These are phyloP conservation scores for Prinia subflava DNA, from an alignment of 2,113 vertebrate species.

Conservation along the genomic window DNA sequence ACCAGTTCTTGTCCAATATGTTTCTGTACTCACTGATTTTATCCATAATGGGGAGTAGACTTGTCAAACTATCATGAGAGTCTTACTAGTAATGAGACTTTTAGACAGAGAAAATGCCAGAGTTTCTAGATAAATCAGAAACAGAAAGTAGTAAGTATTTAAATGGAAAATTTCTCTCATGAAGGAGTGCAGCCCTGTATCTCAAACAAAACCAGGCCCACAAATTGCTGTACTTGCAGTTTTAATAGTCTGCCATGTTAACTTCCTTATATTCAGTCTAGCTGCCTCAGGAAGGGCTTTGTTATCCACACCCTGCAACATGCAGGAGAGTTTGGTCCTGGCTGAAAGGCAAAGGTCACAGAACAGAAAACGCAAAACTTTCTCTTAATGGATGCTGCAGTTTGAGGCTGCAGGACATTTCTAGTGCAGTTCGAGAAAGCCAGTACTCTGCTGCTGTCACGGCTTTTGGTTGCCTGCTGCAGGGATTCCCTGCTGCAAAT, in stretches of 20 bases:
- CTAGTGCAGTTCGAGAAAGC: not conserved
- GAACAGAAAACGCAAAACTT: not conserved
- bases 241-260: not conserved
- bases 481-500: not conserved
- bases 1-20: not conserved
- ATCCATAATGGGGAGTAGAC: not conserved
- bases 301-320: not conserved
- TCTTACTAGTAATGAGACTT: slow-evolving; percentile 19
- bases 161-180: not conserved
- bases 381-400: not conserved
- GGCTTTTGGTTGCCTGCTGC: not conserved
- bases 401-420: not conserved
- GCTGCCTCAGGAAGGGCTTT: not conserved
- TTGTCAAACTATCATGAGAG: not conserved
- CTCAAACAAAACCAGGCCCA: not conserved
- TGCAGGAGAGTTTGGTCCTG: not conserved
- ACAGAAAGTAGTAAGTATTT: not conserved
- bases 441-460: not conserved
- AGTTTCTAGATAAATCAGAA: slow-evolving; percentile 12
- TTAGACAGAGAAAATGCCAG: not conserved
- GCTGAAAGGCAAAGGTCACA: not conserved
- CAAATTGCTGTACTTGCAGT: not conserved
- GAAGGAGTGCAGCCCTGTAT: not conserved
- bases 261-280: not conserved
- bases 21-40: not conserved